Conservation (phyloP, 2,797 vertebrate species). For the Acestrorhynchus altus region DNA sequence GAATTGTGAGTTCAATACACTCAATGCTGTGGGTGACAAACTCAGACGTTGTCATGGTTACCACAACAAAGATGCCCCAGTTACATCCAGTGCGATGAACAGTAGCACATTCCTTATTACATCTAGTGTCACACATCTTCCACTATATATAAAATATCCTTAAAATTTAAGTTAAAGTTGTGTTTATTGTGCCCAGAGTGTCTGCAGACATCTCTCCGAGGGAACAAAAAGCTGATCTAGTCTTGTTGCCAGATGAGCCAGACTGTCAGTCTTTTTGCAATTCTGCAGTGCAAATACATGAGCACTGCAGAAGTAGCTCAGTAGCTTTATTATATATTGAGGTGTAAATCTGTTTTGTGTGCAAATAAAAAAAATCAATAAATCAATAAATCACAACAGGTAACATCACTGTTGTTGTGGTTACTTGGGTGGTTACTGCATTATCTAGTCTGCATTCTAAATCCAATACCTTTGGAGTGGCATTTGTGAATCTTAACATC, state of each 20-base stretch:
- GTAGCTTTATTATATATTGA: no score
- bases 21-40: conserved; percentile 68
- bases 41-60: conserved; percentile 77
- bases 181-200: no score
- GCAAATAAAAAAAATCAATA: no score
- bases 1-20: conserved; percentile 49
- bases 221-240: not conserved
- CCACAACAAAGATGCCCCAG: conserved; percentile 80
- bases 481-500: no score
- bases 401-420: no score
- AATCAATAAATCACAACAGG: no score
- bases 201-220: not conserved
- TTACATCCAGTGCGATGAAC: conserved; percentile 65
- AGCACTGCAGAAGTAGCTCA: no score
- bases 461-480: no score
- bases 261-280: not conserved
- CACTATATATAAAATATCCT: conserved; percentile 1
- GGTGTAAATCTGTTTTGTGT: no score
- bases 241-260: not conserved
- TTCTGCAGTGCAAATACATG: no score
- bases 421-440: no score
- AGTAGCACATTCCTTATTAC: conserved; percentile 60
- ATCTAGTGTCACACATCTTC: conserved; percentile 26
- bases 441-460: no score
- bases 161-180: not conserved